phyloP scores from a whole-genome alignment of 2,797 vertebrate genomes.

The Peromyscus eremicus region DNA sequence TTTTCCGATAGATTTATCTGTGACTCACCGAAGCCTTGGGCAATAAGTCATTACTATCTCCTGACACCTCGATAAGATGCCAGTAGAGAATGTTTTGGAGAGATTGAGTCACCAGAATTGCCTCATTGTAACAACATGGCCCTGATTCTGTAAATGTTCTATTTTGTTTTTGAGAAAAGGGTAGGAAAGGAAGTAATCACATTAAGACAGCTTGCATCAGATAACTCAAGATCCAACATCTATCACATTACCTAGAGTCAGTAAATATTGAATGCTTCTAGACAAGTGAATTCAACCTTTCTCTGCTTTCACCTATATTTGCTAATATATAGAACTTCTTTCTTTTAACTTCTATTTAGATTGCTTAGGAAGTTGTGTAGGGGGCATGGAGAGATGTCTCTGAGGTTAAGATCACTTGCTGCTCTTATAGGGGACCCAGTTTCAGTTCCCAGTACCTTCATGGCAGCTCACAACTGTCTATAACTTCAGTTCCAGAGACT shows the following conservation, averaged over 20 bases:
- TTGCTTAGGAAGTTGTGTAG: not conserved
- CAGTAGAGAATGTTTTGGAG: not conserved
- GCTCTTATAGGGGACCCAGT: not conserved
- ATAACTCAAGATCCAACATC: not conserved
- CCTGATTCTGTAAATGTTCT: slow-evolving; percentile 35
- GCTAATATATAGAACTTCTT: not conserved
- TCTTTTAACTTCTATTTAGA: not conserved
- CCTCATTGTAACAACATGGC: not conserved
- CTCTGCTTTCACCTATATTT: not conserved
- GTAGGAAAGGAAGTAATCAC: slow-evolving; percentile 1
- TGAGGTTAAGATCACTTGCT: not conserved
- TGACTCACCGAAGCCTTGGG: not conserved
- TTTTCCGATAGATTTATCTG: slow-evolving; percentile 40
- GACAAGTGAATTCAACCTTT: not conserved
- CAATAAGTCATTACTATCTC: not conserved
- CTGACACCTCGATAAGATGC: not conserved
- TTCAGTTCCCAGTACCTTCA: not conserved
- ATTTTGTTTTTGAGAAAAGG: slow-evolving; percentile 34
- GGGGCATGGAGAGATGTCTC: not conserved
- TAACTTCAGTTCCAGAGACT: not conserved
- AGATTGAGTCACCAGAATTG: not conserved
- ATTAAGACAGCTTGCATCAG: slow-evolving; percentile 13
- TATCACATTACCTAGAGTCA: not conserved
- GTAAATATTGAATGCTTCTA: not conserved
- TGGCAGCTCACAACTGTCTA: not conserved